Conservation (phyloP, 2,113 vertebrate species). For the Bostrychus sinensis region DNA sequence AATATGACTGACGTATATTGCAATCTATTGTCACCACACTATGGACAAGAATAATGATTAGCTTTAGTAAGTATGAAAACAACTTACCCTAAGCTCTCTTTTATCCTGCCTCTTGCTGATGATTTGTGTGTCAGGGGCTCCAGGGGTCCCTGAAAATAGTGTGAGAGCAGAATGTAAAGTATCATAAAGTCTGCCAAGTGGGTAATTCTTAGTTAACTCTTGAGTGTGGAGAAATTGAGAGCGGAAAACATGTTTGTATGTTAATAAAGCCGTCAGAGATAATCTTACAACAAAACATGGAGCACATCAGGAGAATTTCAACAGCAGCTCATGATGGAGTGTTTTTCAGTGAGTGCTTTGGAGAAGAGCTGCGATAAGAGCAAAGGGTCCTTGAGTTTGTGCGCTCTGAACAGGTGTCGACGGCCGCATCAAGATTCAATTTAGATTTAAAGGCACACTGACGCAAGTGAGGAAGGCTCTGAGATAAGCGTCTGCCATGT, state of each 20-base stretch:
- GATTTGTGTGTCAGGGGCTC: too few relatives aligned
- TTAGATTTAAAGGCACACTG: constrained; percentile 14
- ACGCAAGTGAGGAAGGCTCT: constrained; percentile 1
- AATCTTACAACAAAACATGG: neutral
- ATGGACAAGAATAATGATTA: too few relatives aligned
- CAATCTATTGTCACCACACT: too few relatives aligned
- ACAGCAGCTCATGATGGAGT: neutral
- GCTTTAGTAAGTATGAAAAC: too few relatives aligned
- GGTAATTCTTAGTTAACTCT: neutral
- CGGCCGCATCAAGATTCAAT: constrained; percentile 18
- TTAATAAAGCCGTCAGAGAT: neutral
- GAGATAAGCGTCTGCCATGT: neutral
- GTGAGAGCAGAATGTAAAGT: neutral
- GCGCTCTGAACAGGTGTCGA: constrained; percentile 13
- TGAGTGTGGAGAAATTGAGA: neutral
- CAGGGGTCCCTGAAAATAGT: too few relatives aligned
- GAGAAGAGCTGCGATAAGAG: constrained; percentile 2
- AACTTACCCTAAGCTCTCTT: too few relatives aligned
- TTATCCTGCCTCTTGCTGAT: too few relatives aligned
- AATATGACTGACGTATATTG: too few relatives aligned
- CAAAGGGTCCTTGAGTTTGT: constrained; percentile 12
- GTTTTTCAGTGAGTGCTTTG: neutral
- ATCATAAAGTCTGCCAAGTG: neutral
- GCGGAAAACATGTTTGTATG: neutral
- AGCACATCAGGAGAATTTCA: neutral